These are phyloP conservation scores for Rana temporaria DNA, from an alignment of 2,113 vertebrate genomes.

Conservation along the genomic window DNA sequence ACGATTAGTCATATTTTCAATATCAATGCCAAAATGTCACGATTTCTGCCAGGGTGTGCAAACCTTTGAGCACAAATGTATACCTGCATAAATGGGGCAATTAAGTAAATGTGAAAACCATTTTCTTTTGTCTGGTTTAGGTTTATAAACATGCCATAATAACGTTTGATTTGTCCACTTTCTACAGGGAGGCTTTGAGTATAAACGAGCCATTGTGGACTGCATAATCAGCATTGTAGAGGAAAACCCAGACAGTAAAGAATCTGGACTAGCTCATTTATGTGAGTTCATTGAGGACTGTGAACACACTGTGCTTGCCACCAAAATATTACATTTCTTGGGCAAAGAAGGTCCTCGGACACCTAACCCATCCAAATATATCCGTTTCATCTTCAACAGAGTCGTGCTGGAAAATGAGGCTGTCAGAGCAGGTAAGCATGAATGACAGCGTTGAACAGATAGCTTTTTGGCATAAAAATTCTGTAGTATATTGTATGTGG, in stretches of 20 bases:
- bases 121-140: no score
- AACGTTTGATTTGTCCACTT: not conserved
- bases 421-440: slow-evolving; percentile 87
- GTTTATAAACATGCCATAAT: no score
- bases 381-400: slow-evolving; percentile 98
- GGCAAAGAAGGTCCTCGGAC: slow-evolving; percentile 94
- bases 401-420: slow-evolving; percentile 97
- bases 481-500: no score
- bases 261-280: slow-evolving; percentile 92
- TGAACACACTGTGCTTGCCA: slow-evolving; percentile 95
- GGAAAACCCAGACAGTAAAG: slow-evolving; percentile 96
- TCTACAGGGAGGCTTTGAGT: slow-evolving; percentile 94
- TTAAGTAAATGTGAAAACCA: no score
- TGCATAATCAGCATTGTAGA: slow-evolving; percentile 97
- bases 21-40: no score
- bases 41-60: no score
- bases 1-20: no score
- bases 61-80: no score
- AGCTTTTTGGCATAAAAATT: no score
- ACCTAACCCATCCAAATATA: slow-evolving; percentile 92
- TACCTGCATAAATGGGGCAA: no score
- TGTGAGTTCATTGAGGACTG: slow-evolving; percentile 99
- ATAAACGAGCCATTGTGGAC: slow-evolving; percentile 97
- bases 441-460: not conserved
- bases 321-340: slow-evolving; percentile 94